Conservation (phyloP, 2,797 vertebrate species). For the Crenichthys baileyi region DNA sequence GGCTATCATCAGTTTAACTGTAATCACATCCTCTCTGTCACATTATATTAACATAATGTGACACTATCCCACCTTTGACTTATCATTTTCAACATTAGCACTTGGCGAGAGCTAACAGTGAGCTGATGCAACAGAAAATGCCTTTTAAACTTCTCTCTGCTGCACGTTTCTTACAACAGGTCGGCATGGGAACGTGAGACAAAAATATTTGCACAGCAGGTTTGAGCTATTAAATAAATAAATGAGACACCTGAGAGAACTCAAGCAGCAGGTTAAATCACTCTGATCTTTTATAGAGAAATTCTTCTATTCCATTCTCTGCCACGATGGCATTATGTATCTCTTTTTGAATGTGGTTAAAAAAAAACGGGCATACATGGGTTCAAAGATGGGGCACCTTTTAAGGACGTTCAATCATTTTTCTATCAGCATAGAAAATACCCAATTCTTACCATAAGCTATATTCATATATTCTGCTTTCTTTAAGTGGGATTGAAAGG, state of each 20-base stretch:
- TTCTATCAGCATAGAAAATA: constrained; percentile 32
- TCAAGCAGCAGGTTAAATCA: constrained; percentile 44
- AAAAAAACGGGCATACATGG: constrained; percentile 36
- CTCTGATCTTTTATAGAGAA: constrained; percentile 30
- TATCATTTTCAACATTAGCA: constrained; percentile 58
- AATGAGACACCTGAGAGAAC: constrained; percentile 41
- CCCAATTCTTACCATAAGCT: constrained; percentile 28
- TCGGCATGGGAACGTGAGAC: constrained; percentile 17
- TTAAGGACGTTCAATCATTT: constrained; percentile 45
- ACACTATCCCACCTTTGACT: constrained; percentile 68
- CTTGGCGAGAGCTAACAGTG: constrained; percentile 44
- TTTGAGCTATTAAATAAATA: constrained; percentile 37
- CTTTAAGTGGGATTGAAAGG: constrained; percentile 47
- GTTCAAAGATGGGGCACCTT: constrained; percentile 59
- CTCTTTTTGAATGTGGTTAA: constrained; percentile 18
- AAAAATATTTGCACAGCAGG: constrained; percentile 18
- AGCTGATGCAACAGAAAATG: constrained; percentile 47
- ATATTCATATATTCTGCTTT: constrained; percentile 35
- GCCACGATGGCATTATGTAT: constrained; percentile 7
- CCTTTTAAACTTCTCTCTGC: constrained; percentile 52
- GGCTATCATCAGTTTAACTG: constrained; percentile 57
- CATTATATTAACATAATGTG: constrained; percentile 70
- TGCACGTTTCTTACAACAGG: constrained; percentile 38
- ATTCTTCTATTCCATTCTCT: constrained; percentile 18
- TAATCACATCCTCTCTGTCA: constrained; percentile 63